Evolutionary conservation across 2,888 invertebrate species (phyloP).

Genomic region (Zygothrica quintamaculata): DNA sequence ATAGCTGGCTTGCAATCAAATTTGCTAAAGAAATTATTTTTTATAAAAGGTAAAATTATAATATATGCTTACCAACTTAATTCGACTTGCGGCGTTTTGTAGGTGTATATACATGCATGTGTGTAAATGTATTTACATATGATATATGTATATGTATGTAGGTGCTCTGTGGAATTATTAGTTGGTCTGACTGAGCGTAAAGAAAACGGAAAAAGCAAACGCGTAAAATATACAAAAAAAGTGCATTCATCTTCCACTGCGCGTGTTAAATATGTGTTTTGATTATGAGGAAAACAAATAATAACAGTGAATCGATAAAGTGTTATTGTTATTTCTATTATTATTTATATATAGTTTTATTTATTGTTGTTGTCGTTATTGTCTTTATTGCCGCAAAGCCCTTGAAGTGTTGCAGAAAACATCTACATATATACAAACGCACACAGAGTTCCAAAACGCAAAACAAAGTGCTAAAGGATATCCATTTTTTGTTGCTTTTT

Average conservation of each 20-base stretch:
- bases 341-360: slow-evolving; percentile 13
- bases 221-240: slow-evolving; percentile 30
- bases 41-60: slow-evolving; percentile 47
- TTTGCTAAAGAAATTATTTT: slow-evolving; percentile 54
- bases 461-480: slow-evolving; percentile 42
- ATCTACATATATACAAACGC: slow-evolving; percentile 16
- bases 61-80: slow-evolving; percentile 13
- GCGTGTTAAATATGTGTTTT: slow-evolving; percentile 59
- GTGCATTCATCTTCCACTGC: slow-evolving; percentile 55
- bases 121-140: slow-evolving; percentile 5
- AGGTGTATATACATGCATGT: slow-evolving; percentile 22
- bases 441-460: slow-evolving; percentile 29
- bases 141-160: slow-evolving; percentile 26
- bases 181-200: slow-evolving; percentile 46
- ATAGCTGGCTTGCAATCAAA: slow-evolving; percentile 42
- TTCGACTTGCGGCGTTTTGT: slow-evolving; percentile 27
- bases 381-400: slow-evolving; percentile 47
- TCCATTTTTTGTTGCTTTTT: slow-evolving; percentile 27
- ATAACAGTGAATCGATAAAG: slow-evolving; percentile 71
- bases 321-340: slow-evolving; percentile 27
- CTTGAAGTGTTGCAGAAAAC: slow-evolving; percentile 59
- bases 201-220: slow-evolving; percentile 50
- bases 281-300: slow-evolving; percentile 54
- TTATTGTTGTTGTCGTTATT: slow-evolving; percentile 17
- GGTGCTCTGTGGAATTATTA: slow-evolving; percentile 51